A percentile compares a stretch with the other conserved stretches of the same genome.
phyloP scores from a whole-genome alignment of 2,888 invertebrate species.

The Diogma glabrata region DNA sequence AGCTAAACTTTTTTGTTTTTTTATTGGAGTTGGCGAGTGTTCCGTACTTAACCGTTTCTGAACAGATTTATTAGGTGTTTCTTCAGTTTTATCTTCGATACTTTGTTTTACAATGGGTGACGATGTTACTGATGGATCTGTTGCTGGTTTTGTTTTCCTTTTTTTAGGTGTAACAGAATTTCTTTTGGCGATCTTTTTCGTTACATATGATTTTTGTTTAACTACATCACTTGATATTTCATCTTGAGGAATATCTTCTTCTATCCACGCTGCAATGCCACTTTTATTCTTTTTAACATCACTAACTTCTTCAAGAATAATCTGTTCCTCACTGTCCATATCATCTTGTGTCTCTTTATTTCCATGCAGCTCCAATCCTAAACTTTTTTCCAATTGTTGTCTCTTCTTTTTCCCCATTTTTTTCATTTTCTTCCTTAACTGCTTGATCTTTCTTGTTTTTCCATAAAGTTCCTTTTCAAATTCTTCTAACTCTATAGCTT shows the following conservation, averaged over 20 bases:
- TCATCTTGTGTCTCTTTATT: slow-evolving; percentile 16
- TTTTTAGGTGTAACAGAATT: slow-evolving; percentile 8
- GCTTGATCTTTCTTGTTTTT: slow-evolving; percentile 20
- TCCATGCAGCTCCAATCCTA: slow-evolving; percentile 26
- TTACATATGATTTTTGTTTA: slow-evolving; percentile 1
- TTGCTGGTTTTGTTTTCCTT: neutral
- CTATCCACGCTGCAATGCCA: slow-evolving; percentile 28
- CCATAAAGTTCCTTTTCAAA: slow-evolving; percentile 41
- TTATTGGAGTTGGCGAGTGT: neutral
- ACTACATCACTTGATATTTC: slow-evolving; percentile 15
- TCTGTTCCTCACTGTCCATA: slow-evolving; percentile 13
- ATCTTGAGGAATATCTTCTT: slow-evolving; percentile 24
- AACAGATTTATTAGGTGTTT: too few relatives aligned
- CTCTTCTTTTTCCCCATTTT: slow-evolving; percentile 16
- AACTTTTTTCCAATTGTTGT: slow-evolving; percentile 16
- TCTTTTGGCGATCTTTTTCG: neutral
- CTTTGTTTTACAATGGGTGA: too few relatives aligned
- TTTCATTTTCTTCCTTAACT: slow-evolving; percentile 13
- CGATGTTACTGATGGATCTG: neutral
- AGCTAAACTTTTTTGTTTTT: neutral
- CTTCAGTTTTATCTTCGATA: too few relatives aligned
- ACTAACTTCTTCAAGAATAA: slow-evolving; percentile 16
- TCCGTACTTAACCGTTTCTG: too few relatives aligned
- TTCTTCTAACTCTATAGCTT: slow-evolving; percentile 35
- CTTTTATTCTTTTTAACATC: slow-evolving; percentile 19